Base-by-base conservation (phyloP, 2,888 invertebrate genomes). In the Plagiodera versicolora region DNA sequence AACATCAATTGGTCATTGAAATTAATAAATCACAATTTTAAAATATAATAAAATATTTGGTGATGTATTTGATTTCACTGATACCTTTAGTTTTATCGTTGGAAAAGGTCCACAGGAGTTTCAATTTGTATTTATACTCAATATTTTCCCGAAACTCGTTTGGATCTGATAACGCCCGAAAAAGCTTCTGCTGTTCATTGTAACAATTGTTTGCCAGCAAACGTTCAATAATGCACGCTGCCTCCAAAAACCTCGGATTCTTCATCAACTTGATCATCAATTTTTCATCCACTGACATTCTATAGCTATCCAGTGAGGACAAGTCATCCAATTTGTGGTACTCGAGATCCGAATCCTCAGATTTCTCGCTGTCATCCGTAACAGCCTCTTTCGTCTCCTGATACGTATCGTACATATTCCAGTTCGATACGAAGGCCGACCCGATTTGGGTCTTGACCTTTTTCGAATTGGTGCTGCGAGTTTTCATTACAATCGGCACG, bases 391-490 rank as follows among this genome's bases (percentile, higher is more conserved):
- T 66, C 61, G 73, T 71, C n/a, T 81, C 81, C 28, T 85, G 70
- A 50, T 86, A 89, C 0, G 88, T 89, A 72, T 92, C 92, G 70
- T 86, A 86, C 87, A 92, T 90, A 69, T 91, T 89, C 85, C 90
- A 92, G 72, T 87, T 83, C 0, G 90, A 90, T 0, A 90, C 91
- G 73, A 88, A 89, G 0, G 87, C 83, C 1, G 82, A 82, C 2
- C 52, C 62, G 14, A 83, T 85, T 56, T 81, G 79, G 0, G 83
- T 82, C 58, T 64, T 67, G 9, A 63, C 45, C 44, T 61, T 65
- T 35, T 67, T 61, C n/a, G 67, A 61, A 47, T 86, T 82, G 0
- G 89, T 89, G 59, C 85, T 84, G 11, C 89, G 82, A 0, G 87
- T 83, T 76, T 91, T 92, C 10, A 81, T 82, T 5, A 89, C 80